Evolutionary conservation across 2,113 vertebrate species (phyloP).

Genomic region (Saimiri boliviensis): DNA sequence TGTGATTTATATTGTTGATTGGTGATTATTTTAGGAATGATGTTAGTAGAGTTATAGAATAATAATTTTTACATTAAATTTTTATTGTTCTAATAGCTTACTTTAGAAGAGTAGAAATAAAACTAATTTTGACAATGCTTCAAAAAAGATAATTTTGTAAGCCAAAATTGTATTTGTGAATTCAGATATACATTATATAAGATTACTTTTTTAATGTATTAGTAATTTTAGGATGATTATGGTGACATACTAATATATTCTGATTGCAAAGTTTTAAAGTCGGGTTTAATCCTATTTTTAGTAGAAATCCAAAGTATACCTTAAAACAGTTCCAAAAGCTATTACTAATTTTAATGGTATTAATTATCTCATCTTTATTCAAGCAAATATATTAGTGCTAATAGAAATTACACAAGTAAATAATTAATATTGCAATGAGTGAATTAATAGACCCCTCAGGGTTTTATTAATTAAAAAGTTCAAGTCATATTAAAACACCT

Average conservation of each 20-base stretch:
- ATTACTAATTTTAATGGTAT: constrained; percentile 39
- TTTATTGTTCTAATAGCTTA: neutral
- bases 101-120: neutral
- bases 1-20: neutral
- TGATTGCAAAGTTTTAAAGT: neutral
- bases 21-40: neutral
- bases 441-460: constrained; percentile 76
- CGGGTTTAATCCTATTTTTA: constrained; percentile 7
- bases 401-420: constrained; percentile 61
- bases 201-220: constrained; percentile 8
- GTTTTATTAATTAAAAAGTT: constrained; percentile 81
- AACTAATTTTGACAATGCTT: constrained; percentile 17
- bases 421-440: constrained; percentile 72
- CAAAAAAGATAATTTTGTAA: constrained; percentile 14
- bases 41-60: neutral
- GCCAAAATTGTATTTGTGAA: neutral
- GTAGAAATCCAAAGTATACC: neutral
- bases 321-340: constrained; percentile 56
- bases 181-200: neutral
- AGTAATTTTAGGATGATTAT: constrained; percentile 2
- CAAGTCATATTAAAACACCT: constrained; percentile 71
- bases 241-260: neutral
- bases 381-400: constrained; percentile 57
- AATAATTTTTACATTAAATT: constrained; percentile 10
- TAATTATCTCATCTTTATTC: constrained; percentile 60